Evolutionary conservation across 2,113 vertebrate species (phyloP).

Genomic region (Nicator chloris): DNA sequence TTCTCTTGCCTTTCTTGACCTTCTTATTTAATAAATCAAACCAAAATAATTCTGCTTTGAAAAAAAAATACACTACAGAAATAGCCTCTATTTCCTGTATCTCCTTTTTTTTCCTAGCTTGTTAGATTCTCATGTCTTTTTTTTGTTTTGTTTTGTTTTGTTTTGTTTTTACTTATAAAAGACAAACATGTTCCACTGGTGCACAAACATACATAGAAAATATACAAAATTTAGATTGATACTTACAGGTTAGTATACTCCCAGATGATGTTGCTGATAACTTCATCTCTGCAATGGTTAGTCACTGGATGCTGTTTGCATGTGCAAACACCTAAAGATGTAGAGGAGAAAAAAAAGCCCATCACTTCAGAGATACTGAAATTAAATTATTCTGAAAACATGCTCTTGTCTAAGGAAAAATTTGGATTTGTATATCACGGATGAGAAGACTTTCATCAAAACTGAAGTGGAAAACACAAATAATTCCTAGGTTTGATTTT

Average conservation of each 20-base stretch:
- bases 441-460: not conserved
- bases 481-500: not conserved
- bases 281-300: not conserved
- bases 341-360: not conserved
- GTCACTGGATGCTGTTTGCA: not conserved
- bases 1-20: not conserved
- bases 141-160: not conserved
- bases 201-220: accelerated
- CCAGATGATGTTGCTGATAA: not conserved
- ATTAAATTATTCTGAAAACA: not conserved
- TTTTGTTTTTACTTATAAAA: not conserved
- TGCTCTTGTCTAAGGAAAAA: not conserved
- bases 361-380: not conserved
- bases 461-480: not conserved
- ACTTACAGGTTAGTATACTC: not conserved
- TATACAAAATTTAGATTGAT: not conserved
- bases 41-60: not conserved
- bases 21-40: not conserved
- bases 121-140: not conserved
- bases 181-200: not conserved
- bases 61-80: not conserved
- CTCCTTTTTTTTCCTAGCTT: not conserved
- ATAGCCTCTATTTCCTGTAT: not conserved
- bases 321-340: not conserved
- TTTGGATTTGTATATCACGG: not conserved